phyloP scores from a whole-genome alignment of 2,113 vertebrate species.

The Limanda limanda region DNA sequence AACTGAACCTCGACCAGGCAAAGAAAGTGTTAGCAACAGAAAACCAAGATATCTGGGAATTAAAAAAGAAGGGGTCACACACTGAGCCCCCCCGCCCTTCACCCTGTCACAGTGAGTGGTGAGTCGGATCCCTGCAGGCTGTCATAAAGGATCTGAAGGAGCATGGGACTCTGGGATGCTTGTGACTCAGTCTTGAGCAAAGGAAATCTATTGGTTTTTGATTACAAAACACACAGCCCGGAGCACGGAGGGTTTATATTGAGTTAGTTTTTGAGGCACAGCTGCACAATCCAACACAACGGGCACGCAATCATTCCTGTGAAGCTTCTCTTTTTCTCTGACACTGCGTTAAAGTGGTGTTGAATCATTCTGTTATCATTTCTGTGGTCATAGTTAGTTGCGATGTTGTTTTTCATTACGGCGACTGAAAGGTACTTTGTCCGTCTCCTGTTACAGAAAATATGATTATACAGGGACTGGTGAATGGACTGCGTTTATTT shows the following conservation, averaged over 20 bases:
- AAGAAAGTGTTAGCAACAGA: neutral
- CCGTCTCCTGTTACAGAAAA: neutral
- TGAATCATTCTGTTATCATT: neutral
- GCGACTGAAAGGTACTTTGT: neutral
- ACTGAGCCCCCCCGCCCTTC: neutral
- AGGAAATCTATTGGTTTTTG: slow-evolving; percentile 23
- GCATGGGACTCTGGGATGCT: neutral
- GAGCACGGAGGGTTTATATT: slow-evolving; percentile 1
- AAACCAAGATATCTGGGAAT: neutral
- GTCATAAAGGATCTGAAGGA: slow-evolving; percentile 19
- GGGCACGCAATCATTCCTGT: neutral
- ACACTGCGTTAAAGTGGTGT: neutral
- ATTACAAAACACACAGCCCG: slow-evolving; percentile 2
- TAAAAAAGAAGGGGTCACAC: neutral
- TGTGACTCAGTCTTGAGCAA: neutral
- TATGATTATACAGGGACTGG: neutral
- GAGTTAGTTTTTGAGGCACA: slow-evolving; percentile 9
- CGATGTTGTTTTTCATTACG: neutral
- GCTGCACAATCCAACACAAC: neutral
- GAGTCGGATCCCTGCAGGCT: slow-evolving; percentile 2
- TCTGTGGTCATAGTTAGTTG: neutral
- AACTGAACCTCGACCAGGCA: neutral
- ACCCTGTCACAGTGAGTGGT: neutral
- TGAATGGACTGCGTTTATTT: neutral
- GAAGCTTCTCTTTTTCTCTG: neutral